These are phyloP conservation scores for Eilema sororculum DNA, from an alignment of 2,888 invertebrate species.

Conservation along the genomic window DNA sequence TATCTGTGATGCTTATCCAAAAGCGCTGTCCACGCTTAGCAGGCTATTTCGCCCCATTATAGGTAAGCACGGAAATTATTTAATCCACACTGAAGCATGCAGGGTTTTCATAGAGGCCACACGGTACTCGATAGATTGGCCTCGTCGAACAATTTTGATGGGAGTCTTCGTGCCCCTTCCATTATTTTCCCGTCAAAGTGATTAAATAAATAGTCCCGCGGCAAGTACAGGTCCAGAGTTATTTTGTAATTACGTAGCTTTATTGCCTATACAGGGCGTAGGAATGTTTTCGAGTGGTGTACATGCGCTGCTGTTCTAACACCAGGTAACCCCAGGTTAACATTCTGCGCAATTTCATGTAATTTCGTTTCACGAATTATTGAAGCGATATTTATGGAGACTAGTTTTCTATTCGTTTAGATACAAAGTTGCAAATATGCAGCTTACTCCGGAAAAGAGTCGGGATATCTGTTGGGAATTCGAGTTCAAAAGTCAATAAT, in stretches of 20 bases:
- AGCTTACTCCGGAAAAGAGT: background rate
- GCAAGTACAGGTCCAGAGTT: conserved; percentile 73
- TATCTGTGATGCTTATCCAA: conserved; percentile 37
- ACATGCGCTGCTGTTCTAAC: conserved; percentile 50
- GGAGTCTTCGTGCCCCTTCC: conserved; percentile 66
- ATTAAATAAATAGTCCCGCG: conserved; percentile 85
- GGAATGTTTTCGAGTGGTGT: conserved; percentile 75
- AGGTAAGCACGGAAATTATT: conserved; percentile 69
- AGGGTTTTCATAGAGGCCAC: conserved; percentile 64
- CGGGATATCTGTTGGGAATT: background rate
- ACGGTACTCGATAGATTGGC: conserved; percentile 73
- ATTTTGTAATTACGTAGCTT: conserved; percentile 84
- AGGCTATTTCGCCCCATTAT: conserved; percentile 45
- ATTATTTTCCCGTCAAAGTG: conserved; percentile 86
- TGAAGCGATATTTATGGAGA: background rate
- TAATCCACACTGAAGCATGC: conserved; percentile 58
- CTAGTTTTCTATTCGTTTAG: background rate
- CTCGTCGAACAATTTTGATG: conserved; percentile 72
- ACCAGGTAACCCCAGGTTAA: conserved; percentile 62
- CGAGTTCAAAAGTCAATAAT: background rate
- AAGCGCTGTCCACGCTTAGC: conserved; percentile 31
- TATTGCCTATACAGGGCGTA: conserved; percentile 76
- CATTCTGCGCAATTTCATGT: conserved; percentile 46
- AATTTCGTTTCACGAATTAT: conserved; percentile 29
- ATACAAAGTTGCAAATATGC: background rate